Conservation (phyloP, 2,888 invertebrate genomes). For the Phyllotreta cruciferae region DNA sequence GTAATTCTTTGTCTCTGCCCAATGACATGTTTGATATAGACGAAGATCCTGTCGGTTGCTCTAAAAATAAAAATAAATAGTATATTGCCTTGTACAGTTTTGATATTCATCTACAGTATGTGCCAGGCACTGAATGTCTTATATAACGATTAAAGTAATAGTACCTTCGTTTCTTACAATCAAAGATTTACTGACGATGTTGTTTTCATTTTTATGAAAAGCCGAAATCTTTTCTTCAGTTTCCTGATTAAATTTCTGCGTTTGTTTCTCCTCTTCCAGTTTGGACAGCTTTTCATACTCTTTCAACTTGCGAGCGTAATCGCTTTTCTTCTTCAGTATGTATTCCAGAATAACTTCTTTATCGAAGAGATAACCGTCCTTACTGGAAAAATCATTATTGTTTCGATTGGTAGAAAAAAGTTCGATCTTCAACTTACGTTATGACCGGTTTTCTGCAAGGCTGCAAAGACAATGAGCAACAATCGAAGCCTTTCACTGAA, state of each 20-base stretch:
- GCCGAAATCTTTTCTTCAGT: slow-evolving; percentile 76
- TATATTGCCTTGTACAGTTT: slow-evolving; percentile 1
- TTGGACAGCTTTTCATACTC: slow-evolving; percentile 90
- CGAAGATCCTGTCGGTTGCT: slow-evolving; percentile 37
- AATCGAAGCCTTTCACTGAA: slow-evolving; percentile 95
- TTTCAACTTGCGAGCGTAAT: slow-evolving; percentile 86
- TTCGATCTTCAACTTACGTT: slow-evolving; percentile 65
- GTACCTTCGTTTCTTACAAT: slow-evolving; percentile 56
- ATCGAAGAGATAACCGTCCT: slow-evolving; percentile 94
- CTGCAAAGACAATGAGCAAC: slow-evolving; percentile 95
- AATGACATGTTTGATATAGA: slow-evolving; percentile 75
- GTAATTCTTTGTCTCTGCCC: slow-evolving; percentile 80
- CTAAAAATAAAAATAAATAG: slow-evolving; percentile 29
- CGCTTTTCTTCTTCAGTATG: slow-evolving; percentile 91
- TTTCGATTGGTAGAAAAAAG: neutral
- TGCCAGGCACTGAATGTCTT: no score
- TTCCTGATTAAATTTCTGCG: slow-evolving; percentile 72
- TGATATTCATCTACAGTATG: neutral
- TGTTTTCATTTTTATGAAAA: slow-evolving; percentile 84
- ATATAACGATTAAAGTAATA: slow-evolving; percentile 1
- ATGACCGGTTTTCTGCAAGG: slow-evolving; percentile 94
- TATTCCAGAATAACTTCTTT: slow-evolving; percentile 97
- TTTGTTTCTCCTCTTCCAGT: slow-evolving; percentile 74
- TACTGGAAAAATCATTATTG: slow-evolving; percentile 51
- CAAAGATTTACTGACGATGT: slow-evolving; percentile 67